A percentile compares a stretch with the other conserved stretches of the same genome.
Conservation (phyloP, 1,140 invertebrate species). For the Psix sp. region DNA sequence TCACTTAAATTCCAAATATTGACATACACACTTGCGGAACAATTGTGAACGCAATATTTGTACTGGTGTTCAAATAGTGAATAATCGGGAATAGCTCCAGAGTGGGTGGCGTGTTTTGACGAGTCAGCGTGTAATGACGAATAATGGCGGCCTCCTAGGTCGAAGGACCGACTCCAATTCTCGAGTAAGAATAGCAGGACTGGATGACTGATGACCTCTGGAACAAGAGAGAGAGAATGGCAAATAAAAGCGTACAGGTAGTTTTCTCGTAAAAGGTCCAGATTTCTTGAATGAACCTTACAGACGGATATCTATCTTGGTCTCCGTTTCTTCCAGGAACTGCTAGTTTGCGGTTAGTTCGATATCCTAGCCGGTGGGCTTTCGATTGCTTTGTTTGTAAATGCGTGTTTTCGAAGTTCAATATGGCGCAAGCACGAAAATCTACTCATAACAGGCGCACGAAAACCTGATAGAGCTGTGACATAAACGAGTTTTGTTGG, state of each 20-base stretch:
- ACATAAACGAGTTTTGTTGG: constrained; percentile 26
- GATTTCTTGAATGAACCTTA: constrained; percentile 49
- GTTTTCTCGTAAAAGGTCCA: constrained; percentile 34
- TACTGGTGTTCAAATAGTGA: constrained; percentile 22
- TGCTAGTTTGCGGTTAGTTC: constrained; percentile 41
- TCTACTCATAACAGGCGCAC: constrained; percentile 28
- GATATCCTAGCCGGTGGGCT: constrained; percentile 36
- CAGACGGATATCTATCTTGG: constrained; percentile 23
- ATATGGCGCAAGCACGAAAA: constrained; percentile 34
- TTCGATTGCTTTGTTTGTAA: constrained; percentile 40
- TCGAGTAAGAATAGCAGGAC: constrained; percentile 65
- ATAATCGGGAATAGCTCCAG: constrained; percentile 31
- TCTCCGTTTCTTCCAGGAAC: constrained; percentile 45
- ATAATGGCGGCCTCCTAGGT: constrained; percentile 71
- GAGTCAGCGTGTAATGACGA: constrained; percentile 76
- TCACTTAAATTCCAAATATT: constrained; percentile 59
- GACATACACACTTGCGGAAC: constrained; percentile 37
- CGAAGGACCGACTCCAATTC: constrained; percentile 58
- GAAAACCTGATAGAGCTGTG: constrained; percentile 38
- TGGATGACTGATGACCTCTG: constrained; percentile 72
- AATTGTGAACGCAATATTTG: constrained; percentile 57
- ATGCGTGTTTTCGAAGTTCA: constrained; percentile 31
- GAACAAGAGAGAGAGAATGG: constrained; percentile 30
- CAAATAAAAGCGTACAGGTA: constrained; percentile 59
- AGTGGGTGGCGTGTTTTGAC: constrained; percentile 68